Percentiles rank a stretch among this genome's conserved stretches.
Conservation (phyloP, 2,888 invertebrate genomes). For the Agonopterix arenella region DNA sequence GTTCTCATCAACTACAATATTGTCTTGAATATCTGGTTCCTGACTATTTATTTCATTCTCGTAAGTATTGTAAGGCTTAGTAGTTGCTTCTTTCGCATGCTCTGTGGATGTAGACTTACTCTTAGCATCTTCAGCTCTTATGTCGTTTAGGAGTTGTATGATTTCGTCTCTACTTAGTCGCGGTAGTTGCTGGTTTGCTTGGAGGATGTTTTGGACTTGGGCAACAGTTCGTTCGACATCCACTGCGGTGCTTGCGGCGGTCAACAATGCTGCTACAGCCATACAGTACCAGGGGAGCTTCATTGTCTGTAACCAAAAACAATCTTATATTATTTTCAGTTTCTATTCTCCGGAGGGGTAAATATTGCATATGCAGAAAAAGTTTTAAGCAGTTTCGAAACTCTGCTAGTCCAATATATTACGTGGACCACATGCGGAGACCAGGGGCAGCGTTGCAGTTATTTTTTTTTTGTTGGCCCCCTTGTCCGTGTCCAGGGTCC, state of each 20-base stretch:
- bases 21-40: slow-evolving; percentile 20
- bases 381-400: no score
- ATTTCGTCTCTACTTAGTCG: slow-evolving; percentile 80
- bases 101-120: slow-evolving; percentile 35
- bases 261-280: slow-evolving; percentile 25
- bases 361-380: not conserved
- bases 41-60: slow-evolving; percentile 43
- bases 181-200: slow-evolving; percentile 78
- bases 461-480: no score
- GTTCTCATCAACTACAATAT: slow-evolving; percentile 19
- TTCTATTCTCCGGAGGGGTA: not conserved
- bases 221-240: slow-evolving; percentile 79
- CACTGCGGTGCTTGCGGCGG: slow-evolving; percentile 38
- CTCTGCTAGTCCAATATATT: no score
- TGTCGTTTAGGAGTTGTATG: slow-evolving; percentile 80
- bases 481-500: no score
- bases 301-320: slow-evolving; percentile 58
- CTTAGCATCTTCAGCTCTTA: slow-evolving; percentile 72
- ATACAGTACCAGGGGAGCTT: slow-evolving; percentile 48
- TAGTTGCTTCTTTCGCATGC: slow-evolving; percentile 22
- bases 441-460: no score
- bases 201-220: slow-evolving; percentile 81
- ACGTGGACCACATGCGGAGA: no score
- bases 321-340: not conserved
- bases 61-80: slow-evolving; percentile 28